Evolutionary conservation across 2,797 vertebrate genomes (phyloP).

Genomic region (Gallirallus australis): DNA sequence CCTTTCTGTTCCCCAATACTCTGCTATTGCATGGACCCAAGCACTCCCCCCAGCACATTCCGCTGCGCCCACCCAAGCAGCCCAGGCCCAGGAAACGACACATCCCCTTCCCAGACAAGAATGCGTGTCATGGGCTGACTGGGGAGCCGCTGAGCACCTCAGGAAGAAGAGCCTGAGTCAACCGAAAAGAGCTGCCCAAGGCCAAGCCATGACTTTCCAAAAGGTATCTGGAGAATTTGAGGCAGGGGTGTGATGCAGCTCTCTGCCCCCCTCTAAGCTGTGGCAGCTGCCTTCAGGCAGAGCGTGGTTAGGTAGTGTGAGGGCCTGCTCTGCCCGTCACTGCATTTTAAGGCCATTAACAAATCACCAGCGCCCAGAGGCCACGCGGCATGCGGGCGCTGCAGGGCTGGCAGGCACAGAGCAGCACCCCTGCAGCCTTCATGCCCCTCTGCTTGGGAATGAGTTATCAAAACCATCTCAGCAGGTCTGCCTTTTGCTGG

Average conservation of each 20-base stretch:
- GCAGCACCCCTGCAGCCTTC: neutral
- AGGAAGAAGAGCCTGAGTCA: neutral
- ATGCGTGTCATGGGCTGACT: neutral
- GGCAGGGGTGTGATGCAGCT: neutral
- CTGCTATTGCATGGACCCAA: neutral
- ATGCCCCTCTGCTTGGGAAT: neutral
- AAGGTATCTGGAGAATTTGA: neutral
- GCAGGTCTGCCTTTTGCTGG: neutral
- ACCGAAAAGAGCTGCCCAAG: neutral
- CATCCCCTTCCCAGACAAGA: neutral
- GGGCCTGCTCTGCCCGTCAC: neutral
- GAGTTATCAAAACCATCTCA: neutral
- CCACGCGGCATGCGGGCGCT: neutral
- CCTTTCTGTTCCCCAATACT: neutral
- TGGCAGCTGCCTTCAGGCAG: neutral
- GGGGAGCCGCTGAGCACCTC: neutral
- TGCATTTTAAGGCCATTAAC: neutral
- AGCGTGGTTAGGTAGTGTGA: neutral
- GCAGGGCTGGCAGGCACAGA: neutral
- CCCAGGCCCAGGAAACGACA: neutral
- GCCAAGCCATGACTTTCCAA: neutral
- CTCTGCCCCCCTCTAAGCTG: neutral
- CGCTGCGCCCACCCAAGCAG: fast-evolving
- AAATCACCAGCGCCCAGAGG: neutral
- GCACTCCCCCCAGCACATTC: neutral